A percentile compares a stretch with the other conserved stretches of the same genome.
Evolutionary conservation across 2,888 invertebrate species (phyloP).

Genomic region (Uropetala carovei): DNA sequence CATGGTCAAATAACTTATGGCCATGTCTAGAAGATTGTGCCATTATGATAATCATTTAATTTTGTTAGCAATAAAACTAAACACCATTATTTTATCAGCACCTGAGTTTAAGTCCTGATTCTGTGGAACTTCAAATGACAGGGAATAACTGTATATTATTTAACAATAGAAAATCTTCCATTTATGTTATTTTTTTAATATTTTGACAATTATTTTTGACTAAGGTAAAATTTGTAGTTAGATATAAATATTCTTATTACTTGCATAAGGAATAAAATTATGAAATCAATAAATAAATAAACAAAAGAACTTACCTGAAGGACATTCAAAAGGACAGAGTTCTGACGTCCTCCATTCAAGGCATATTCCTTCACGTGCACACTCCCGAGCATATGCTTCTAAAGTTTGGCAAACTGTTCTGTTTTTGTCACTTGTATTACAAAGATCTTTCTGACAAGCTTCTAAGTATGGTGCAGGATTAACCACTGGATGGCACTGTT

Average conservation of each 20-base stretch:
- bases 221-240: too few species aligned
- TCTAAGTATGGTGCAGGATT: conserved; percentile 83
- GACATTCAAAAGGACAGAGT: conserved; percentile 83
- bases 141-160: not conserved
- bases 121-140: not conserved
- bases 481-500: conserved; percentile 84
- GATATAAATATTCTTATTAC: too few species aligned
- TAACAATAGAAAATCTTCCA: not conserved
- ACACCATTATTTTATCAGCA: not conserved
- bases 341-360: conserved; percentile 82
- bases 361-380: conserved; percentile 84
- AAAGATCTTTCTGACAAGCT: conserved; percentile 84
- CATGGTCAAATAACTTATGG: too few species aligned
- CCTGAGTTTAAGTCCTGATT: not conserved
- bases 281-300: not conserved
- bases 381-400: conserved; percentile 85
- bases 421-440: conserved; percentile 74
- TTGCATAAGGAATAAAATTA: not conserved
- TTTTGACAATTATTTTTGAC: too few species aligned
- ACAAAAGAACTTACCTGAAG: conserved; percentile 71
- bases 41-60: too few species aligned
- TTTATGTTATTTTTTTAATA: too few species aligned
- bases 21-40: too few species aligned
- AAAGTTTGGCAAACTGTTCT: conserved; percentile 80
- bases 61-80: too few species aligned